Evolutionary conservation across 1,140 invertebrate genomes (phyloP), one percentile per base, ranked within the genome.

Genomic region (Micrasema longulum): DNA sequence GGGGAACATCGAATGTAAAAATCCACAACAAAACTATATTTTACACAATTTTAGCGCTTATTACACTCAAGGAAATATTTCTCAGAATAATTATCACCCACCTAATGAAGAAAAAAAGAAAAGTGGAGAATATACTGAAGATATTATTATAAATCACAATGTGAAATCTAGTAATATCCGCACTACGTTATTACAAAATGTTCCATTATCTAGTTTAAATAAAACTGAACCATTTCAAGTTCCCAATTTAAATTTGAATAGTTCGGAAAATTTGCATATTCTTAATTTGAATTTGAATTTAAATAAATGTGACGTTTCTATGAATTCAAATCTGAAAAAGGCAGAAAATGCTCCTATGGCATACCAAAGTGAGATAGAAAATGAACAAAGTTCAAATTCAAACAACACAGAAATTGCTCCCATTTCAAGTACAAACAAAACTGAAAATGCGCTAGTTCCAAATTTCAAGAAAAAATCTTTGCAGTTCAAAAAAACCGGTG

Each of bases 401-500:
- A 48, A 20, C 16, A 48, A 48, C 14, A 14, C 6, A 18, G 10
- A 53, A n/a, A 22, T 26, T 26, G 11, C 26, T 53, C 18, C 47
- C 0, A 22, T 10, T 48, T 48, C 47, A 48, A 48, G 0, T 20
- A 2, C 18, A 31, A 31, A 7, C 7, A 2, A 2, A 31, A 31
- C 26, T 31, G 26, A 31, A 6, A 48, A 22, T 48, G 11, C 18
- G 20, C 26, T 31, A 48, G 16, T 11, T 10, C 18, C 10, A n/a
- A 48, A 20, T 16, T 48, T 20, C 45, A 48, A 48, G 47, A 48
- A 48, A 48, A 60, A 41, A 20, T 5, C 36, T 60, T 12, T 38
- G 11, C 31, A 60, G n/a, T 60, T 60, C 18, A 38, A 60, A 60
- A 60, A 60, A 18, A 23, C 20, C 12, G 41, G 41, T 14, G 55